Base-by-base conservation (phyloP, 2,888 invertebrate species). In the Rhorus exstirpatorius region DNA sequence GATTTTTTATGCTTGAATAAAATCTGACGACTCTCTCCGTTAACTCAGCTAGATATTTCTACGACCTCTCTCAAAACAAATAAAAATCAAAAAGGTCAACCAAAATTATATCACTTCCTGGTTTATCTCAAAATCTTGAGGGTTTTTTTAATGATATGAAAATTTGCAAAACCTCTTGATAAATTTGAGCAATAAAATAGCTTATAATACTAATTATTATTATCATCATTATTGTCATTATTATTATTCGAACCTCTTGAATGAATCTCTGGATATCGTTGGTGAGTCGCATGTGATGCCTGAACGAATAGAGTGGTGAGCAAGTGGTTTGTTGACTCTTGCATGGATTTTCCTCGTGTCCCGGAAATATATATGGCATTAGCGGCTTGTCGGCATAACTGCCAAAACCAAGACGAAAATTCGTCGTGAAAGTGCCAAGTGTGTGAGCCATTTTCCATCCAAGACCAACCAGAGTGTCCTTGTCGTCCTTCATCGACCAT, bases 401-500 rank as follows among this genome's bases (percentile, higher is more conserved):
- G 1, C 97, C 97, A 84, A 96, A 96, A 0, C 96, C 97, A 8
- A 97, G 93, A 67, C 95, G 95, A 92, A 96, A 96, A 89, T 96
- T 96, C 86, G 94, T 94, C 0, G 97, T 97, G 58, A 97, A 94
- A 83, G 94, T 95, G 86, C 94, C 93, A 85, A 97, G 88, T 60
- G 95, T 93, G 53, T 91, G 90, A 0, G 95, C 94, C 61, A 97
- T 91, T 86, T 95, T 94, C 44, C 94, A 94, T 19, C 96, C 95
- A 65, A 96, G 90, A 10, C 94, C 94, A 0, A 96, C 96, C 68
- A 98, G 93, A 1, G 97, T 97, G 81, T 96, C 95, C 89, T 97
- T 96, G 92, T 98, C 97, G 86, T 97, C 96, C 89, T 95, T 95
- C 98, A 98, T 98, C 1, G 98, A 97, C 94, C 96, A 96, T 1